phyloP scores from a whole-genome alignment of 2,888 invertebrate genomes.

The Glaucopsyche alexis region DNA sequence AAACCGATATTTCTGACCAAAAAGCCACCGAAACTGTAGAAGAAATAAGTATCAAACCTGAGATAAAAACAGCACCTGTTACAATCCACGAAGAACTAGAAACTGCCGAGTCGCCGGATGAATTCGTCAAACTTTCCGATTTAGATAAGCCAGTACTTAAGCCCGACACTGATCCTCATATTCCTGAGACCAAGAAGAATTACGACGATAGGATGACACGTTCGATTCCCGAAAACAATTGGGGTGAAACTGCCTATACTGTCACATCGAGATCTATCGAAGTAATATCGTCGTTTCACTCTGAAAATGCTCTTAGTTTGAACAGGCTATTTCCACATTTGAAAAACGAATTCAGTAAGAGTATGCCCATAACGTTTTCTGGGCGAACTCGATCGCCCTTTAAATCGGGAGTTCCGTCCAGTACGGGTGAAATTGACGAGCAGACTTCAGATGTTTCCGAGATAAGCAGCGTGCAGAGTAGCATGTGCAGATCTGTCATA shows the following conservation, averaged over 20 bases:
- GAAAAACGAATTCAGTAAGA: constrained; percentile 69
- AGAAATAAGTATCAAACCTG: constrained; percentile 31
- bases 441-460: constrained; percentile 73
- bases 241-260: constrained; percentile 72
- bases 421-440: constrained; percentile 66
- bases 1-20: constrained; percentile 37
- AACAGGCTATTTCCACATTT: constrained; percentile 83
- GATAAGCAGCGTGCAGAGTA: constrained; percentile 78
- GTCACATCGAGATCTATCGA: constrained; percentile 83
- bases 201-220: constrained; percentile 81
- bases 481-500: constrained; percentile 78
- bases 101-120: constrained; percentile 48
- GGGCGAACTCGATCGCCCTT: constrained; percentile 56
- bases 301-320: constrained; percentile 78
- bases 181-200: constrained; percentile 43
- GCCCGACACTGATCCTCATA: constrained; percentile 44
- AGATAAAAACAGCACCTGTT: constrained; percentile 36
- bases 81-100: constrained; percentile 48
- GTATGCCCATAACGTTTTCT: constrained; percentile 67
- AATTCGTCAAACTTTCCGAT: constrained; percentile 88
- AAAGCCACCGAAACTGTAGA: constrained; percentile 32
- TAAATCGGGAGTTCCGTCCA: constrained; percentile 49
- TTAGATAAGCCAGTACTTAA: constrained; percentile 83
- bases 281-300: constrained; percentile 79
- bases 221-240: constrained; percentile 85